Conservation (phyloP, 1,140 invertebrate species). For the Marisa cornuarietis region DNA sequence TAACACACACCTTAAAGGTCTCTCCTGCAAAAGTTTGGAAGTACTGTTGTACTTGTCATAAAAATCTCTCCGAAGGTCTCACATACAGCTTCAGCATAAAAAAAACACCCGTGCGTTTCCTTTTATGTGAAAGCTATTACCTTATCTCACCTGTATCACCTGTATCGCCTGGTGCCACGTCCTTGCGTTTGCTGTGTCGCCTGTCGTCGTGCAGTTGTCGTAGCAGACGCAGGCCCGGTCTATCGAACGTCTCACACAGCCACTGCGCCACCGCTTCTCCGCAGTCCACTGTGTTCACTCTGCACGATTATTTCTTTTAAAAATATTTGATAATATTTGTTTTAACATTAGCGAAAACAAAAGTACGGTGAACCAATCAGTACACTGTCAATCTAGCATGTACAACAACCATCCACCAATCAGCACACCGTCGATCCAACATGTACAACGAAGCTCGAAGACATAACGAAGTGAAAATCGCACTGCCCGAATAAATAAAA, state of each 20-base stretch:
- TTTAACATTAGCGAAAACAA: no score
- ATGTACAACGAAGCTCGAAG: no score
- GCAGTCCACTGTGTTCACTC: conserved; percentile 82
- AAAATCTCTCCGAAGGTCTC: neutral
- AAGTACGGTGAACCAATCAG: no score
- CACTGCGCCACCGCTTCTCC: conserved; percentile 71
- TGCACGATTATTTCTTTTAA: conserved; percentile 25
- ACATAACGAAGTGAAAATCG: no score
- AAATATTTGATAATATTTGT: no score
- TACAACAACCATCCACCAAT: no score
- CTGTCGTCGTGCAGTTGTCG: conserved; percentile 44
- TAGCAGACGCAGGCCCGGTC: conserved; percentile 53
- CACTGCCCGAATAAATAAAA: no score
- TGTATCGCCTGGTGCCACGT: conserved; percentile 15
- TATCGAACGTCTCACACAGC: conserved; percentile 49
- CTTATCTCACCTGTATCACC: neutral
- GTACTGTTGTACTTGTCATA: no score
- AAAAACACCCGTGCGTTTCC: neutral
- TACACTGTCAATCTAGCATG: no score
- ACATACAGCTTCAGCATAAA: neutral
- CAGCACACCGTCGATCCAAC: no score
- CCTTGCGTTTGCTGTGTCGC: conserved; percentile 42
- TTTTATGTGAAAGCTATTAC: neutral
- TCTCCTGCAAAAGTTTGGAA: no score
- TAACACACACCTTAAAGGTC: no score